Percentiles rank a stretch among this genome's conserved stretches.
Evolutionary conservation across 2,113 vertebrate genomes (phyloP).

Genomic region (Brachyhypopomus gauderio): DNA sequence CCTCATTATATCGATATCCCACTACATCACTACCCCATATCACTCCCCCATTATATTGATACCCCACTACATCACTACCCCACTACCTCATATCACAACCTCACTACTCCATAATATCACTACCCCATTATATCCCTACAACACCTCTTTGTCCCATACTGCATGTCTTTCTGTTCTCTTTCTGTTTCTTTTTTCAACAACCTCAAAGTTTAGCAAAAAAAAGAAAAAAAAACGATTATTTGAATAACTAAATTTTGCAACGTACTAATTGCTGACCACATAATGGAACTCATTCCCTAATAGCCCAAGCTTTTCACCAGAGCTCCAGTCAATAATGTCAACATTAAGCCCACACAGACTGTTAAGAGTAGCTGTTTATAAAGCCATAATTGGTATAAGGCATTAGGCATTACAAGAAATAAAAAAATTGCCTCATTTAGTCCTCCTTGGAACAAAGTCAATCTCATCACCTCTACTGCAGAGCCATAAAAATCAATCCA

Average conservation of each 20-base stretch:
- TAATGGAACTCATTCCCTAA: background rate
- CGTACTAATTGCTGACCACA: background rate
- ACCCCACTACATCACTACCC: no score
- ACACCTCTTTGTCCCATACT: no score
- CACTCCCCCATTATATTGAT: no score
- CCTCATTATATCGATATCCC: no score
- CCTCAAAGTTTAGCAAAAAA: background rate
- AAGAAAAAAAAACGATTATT: background rate
- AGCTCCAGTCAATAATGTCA: slow-evolving; percentile 15
- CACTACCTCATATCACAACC: no score
- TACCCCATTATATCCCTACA: no score
- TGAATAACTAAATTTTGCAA: background rate
- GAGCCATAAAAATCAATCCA: slow-evolving; percentile 41
- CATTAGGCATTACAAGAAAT: background rate
- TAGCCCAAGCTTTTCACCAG: background rate
- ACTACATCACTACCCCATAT: no score
- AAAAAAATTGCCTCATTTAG: slow-evolving; percentile 10
- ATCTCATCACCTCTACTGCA: slow-evolving; percentile 28
- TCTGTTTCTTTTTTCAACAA: no score
- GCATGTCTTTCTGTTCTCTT: background rate
- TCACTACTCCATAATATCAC: no score
- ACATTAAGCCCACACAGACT: slow-evolving; percentile 24
- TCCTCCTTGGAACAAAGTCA: slow-evolving; percentile 40
- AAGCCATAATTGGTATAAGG: slow-evolving; percentile 12
- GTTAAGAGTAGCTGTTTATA: slow-evolving; percentile 3